These are phyloP conservation scores for Hedya salicella DNA, from an alignment of 2,888 invertebrate genomes.

Conservation along the genomic window DNA sequence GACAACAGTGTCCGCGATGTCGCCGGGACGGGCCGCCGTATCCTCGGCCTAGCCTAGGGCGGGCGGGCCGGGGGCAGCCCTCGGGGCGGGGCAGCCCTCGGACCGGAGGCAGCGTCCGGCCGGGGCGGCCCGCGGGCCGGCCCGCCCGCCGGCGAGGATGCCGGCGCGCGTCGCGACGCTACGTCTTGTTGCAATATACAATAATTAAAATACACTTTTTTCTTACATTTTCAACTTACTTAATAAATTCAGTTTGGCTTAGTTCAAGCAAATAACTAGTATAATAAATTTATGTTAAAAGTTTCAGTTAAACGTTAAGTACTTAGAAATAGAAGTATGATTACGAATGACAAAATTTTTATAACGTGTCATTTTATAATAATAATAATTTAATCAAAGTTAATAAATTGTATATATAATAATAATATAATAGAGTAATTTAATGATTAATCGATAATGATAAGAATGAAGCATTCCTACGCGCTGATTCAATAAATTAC, in stretches of 20 bases:
- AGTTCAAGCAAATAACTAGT: conserved; percentile 85
- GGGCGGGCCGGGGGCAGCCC: conserved; percentile 10
- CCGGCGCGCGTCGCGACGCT: conserved; percentile 55
- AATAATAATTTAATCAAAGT: conserved; percentile 85
- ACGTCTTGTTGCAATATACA: conserved; percentile 76
- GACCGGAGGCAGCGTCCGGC: conserved; percentile 45
- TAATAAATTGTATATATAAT: conserved; percentile 86
- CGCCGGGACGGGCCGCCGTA: conserved; percentile 46
- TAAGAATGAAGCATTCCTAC: conserved; percentile 86
- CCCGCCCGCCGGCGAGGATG: conserved; percentile 19
- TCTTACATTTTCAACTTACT: conserved; percentile 84
- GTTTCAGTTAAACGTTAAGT: conserved; percentile 83
- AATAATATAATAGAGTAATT: conserved; percentile 86
- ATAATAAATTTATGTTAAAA: conserved; percentile 84
- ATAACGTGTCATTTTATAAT: conserved; percentile 84
- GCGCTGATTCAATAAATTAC: conserved; percentile 86
- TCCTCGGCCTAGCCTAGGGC: conserved; percentile 52
- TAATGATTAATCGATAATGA: conserved; percentile 85
- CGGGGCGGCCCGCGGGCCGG: not conserved
- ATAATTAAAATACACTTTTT: conserved; percentile 84
- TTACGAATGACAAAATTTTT: conserved; percentile 85
- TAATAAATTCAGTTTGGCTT: conserved; percentile 86
- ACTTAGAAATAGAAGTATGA: conserved; percentile 85
- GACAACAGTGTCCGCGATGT: conserved; percentile 74
- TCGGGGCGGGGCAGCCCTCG: conserved; percentile 5